Evolutionary conservation across 2,113 vertebrate genomes (phyloP).

Genomic region (Nestor notabilis): DNA sequence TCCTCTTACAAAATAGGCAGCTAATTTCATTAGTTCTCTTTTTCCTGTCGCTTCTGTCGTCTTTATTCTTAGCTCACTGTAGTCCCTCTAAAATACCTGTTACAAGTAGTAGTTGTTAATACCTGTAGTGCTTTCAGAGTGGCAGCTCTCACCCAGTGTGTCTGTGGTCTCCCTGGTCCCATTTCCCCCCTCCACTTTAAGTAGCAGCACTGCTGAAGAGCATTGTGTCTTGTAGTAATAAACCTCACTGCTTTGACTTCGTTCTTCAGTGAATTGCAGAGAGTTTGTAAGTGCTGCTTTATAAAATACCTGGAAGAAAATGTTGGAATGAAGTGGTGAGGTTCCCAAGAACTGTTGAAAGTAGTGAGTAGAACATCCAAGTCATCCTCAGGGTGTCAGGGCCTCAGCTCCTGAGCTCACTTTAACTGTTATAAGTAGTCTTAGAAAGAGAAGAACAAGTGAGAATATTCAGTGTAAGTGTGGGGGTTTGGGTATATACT

Average conservation of each 20-base stretch:
- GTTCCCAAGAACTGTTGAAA: background rate
- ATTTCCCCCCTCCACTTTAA: background rate
- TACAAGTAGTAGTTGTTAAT: accelerated
- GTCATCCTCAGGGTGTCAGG: background rate
- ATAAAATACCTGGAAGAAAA: background rate
- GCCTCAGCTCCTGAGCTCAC: background rate
- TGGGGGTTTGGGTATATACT: background rate
- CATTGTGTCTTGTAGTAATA: background rate
- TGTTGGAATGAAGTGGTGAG: background rate
- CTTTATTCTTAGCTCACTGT: background rate
- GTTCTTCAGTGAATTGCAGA: background rate
- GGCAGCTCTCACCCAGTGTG: background rate
- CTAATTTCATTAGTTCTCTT: background rate
- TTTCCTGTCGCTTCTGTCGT: background rate
- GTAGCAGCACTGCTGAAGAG: background rate
- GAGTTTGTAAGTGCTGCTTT: background rate
- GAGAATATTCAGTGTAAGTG: accelerated
- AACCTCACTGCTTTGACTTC: accelerated
- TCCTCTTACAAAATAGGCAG: conserved; percentile 23
- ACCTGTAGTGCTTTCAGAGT: background rate
- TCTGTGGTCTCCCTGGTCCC: background rate
- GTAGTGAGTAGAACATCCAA: background rate
- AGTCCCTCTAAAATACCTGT: background rate
- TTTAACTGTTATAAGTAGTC: background rate
- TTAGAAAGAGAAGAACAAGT: background rate